Evolutionary conservation across 1,140 invertebrate species (phyloP), one percentile per base, ranked within the genome.

Genomic region (Akabosia matsudoensis): DNA sequence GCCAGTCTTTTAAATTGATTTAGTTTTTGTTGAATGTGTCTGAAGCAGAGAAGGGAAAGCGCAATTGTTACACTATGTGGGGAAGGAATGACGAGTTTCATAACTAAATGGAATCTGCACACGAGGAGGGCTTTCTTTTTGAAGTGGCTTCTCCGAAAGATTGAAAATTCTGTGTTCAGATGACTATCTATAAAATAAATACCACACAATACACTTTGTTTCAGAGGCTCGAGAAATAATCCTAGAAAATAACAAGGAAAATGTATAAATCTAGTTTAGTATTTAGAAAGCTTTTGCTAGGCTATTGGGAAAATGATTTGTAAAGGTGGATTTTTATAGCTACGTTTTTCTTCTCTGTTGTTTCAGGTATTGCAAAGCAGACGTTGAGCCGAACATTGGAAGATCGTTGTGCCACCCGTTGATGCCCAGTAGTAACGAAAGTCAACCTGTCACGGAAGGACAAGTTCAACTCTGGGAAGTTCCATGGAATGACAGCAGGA

Each of bases 401-500:
- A 45, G 75, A 64, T 76, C 75, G 28, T 73, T 76, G 54, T 76
- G 75, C 37, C 52, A 56, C 28, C 56, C 51, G 26, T 30, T 67
- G 34, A 33, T 31, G 28, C 16, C 70, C 33, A 64, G 74, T 30
- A 70, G 64, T 24, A 70, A 70, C 28, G 67, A 54, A 13, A 14
- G 31, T 1, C n/a, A 16, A 37, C n/a, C 72, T 31, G 72, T 76
- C 67, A 76, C 75, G 33, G 52, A 76, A 76, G 75, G 70, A 37
- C 70, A 70, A 33, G 75, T 79, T 74, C 74, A 74, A 0, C 83
- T 94, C 64, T 90, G 91, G 82, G 92, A 94, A 83, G 85, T 91
- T 75, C 91, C 91, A 0, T 93, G 91, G 89, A 82, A 85, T 24
- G 90, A 92, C 80, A 87, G 87, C 37, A 0, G 88, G 0, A 86